Percentiles rank a stretch among this genome's conserved stretches.
Evolutionary conservation across 2,113 vertebrate genomes (phyloP).

Genomic region (Gracilinanus agilis): DNA sequence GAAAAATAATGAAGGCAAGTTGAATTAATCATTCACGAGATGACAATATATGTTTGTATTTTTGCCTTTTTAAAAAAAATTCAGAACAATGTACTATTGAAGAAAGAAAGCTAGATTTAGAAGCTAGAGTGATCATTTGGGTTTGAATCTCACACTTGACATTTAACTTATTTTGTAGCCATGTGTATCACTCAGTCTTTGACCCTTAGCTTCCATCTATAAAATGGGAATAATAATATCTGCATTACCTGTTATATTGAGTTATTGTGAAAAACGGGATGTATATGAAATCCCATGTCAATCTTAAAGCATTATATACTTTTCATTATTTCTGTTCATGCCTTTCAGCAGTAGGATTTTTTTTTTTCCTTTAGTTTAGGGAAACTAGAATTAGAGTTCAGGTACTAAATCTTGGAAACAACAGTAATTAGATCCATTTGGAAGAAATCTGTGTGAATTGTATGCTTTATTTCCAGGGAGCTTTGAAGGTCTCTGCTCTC

Average conservation of each 20-base stretch:
- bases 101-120: not conserved
- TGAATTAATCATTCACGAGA: not conserved
- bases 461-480: conserved; percentile 5
- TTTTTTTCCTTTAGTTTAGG: not conserved
- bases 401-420: not conserved
- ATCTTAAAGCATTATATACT: not conserved
- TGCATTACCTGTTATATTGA: not conserved
- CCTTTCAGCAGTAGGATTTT: not conserved
- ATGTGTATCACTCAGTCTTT: not conserved
- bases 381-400: not conserved
- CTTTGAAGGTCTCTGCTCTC: conserved; percentile 28
- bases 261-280: not conserved
- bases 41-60: not conserved
- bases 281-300: not conserved
- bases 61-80: not conserved
- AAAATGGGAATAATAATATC: not conserved
- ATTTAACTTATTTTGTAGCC: not conserved
- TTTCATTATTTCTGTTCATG: not conserved
- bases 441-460: not conserved
- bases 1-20: not conserved
- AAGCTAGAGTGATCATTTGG: not conserved
- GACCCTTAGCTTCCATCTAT: not conserved
- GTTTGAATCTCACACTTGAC: not conserved
- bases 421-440: no score
- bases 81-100: not conserved